phyloP scores from a whole-genome alignment of 2,797 vertebrate genomes.

The Myripristis murdjan region DNA sequence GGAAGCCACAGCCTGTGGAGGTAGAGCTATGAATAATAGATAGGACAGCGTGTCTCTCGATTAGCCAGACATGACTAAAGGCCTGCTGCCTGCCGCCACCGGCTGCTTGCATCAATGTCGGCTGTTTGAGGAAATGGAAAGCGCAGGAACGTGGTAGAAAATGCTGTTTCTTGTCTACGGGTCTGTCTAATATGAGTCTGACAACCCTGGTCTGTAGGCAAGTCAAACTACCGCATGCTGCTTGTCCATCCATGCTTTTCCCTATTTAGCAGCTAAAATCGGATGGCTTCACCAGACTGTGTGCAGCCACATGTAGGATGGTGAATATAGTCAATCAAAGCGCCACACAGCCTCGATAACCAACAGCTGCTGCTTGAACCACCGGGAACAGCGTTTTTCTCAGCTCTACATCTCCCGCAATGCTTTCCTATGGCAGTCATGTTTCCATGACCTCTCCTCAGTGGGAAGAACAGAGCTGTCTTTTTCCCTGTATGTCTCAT shows the following conservation, averaged over 20 bases:
- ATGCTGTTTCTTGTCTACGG: conserved; percentile 25
- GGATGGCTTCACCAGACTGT: conserved; percentile 43
- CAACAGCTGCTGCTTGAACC: conserved; percentile 33
- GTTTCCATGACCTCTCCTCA: conserved; percentile 54
- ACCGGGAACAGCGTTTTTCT: conserved; percentile 24
- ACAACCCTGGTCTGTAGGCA: conserved; percentile 11
- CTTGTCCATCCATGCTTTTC: conserved; percentile 57
- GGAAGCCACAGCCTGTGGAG: neutral
- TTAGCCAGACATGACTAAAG: neutral
- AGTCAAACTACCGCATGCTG: conserved; percentile 11
- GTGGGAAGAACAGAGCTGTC: conserved; percentile 61
- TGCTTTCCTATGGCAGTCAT: conserved; percentile 43
- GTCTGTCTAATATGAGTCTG: too few species aligned
- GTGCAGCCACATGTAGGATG: conserved; percentile 57
- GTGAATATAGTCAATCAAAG: conserved; percentile 56
- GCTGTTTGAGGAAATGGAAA: conserved; percentile 10
- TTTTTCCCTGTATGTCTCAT: neutral
- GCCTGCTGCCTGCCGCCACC: neutral
- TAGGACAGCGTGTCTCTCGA: neutral
- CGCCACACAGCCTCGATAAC: too few species aligned
- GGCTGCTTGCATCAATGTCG: neutral
- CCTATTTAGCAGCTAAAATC: conserved; percentile 45
- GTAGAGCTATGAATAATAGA: neutral
- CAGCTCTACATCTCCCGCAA: conserved; percentile 26
- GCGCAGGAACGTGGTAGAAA: conserved; percentile 2